Evolutionary conservation across 1,140 invertebrate genomes (phyloP).

Genomic region (Linepithema humile): DNA sequence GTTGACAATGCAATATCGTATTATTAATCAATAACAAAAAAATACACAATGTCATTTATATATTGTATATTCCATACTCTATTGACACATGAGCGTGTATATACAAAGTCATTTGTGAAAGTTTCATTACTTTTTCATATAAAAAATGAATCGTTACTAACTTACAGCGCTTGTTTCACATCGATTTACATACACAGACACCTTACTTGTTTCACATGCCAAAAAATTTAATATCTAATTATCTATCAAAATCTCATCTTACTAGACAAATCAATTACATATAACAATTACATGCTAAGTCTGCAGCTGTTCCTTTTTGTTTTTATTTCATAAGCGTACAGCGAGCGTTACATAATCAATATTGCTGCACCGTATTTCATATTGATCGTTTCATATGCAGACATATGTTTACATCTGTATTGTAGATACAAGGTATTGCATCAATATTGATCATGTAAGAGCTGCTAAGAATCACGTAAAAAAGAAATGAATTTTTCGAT

Average conservation of each 20-base stretch:
- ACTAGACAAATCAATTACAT: neutral
- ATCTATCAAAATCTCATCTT: neutral
- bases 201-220: neutral
- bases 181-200: slow-evolving; percentile 25
- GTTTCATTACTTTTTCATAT: slow-evolving; percentile 23
- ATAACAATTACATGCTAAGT: neutral
- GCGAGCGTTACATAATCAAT: too few relatives aligned
- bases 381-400: too few relatives aligned
- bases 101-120: slow-evolving; percentile 32
- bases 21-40: slow-evolving; percentile 31
- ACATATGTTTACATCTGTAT: too few relatives aligned
- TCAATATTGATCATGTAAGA: too few relatives aligned
- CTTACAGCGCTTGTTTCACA: slow-evolving; percentile 13
- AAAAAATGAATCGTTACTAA: slow-evolving; percentile 48
- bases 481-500: neutral
- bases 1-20: neutral
- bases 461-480: neutral
- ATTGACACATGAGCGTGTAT: slow-evolving; percentile 51
- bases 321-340: neutral
- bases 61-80: slow-evolving; percentile 53
- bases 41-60: slow-evolving; percentile 20
- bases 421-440: too few relatives aligned
- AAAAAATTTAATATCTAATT: slow-evolving; percentile 26
- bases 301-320: neutral
- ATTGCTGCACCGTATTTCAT: too few relatives aligned